Conservation (phyloP, 2,888 invertebrate genomes). For the Lissonota sp. region DNA sequence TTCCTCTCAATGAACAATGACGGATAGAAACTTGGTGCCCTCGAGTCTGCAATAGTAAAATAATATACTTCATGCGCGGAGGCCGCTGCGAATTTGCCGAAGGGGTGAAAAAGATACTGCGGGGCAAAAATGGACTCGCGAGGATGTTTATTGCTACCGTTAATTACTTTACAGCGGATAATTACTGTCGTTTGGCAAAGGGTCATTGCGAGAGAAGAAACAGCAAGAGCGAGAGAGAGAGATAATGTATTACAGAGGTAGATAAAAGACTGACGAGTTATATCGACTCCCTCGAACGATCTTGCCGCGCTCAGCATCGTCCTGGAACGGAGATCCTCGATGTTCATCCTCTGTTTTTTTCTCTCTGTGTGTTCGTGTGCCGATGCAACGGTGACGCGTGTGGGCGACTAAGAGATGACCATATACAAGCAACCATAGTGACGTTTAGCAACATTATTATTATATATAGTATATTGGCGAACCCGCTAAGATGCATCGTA, state of each 20-base stretch:
- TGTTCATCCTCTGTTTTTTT: slow-evolving; percentile 37
- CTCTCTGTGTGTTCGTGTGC: slow-evolving; percentile 6
- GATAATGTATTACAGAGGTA: slow-evolving; percentile 74
- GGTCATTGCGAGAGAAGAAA: slow-evolving; percentile 72
- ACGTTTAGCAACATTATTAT: slow-evolving; percentile 18
- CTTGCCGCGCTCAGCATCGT: slow-evolving; percentile 48
- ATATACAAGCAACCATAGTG: slow-evolving; percentile 26
- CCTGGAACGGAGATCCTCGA: slow-evolving; percentile 26
- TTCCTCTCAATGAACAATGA: too few relatives aligned
- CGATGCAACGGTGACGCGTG: slow-evolving; percentile 57
- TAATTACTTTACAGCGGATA: slow-evolving; percentile 76
- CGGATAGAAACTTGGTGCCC: neutral
- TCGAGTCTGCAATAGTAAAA: slow-evolving; percentile 18
- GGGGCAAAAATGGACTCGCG: slow-evolving; percentile 35
- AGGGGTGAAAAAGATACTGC: neutral
- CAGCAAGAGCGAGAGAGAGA: slow-evolving; percentile 60
- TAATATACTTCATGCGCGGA: slow-evolving; percentile 29
- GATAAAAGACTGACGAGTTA: slow-evolving; percentile 47
- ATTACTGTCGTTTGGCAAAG: slow-evolving; percentile 72
- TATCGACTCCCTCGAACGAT: slow-evolving; percentile 58
- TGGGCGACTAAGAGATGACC: slow-evolving; percentile 55
- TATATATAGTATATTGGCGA: slow-evolving; percentile 13
- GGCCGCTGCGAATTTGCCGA: slow-evolving; percentile 18
- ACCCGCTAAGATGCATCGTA: slow-evolving; percentile 25
- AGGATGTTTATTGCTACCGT: slow-evolving; percentile 75